Conservation (phyloP, 2,113 vertebrate species). For the Cyprinodon brontotheroides region DNA sequence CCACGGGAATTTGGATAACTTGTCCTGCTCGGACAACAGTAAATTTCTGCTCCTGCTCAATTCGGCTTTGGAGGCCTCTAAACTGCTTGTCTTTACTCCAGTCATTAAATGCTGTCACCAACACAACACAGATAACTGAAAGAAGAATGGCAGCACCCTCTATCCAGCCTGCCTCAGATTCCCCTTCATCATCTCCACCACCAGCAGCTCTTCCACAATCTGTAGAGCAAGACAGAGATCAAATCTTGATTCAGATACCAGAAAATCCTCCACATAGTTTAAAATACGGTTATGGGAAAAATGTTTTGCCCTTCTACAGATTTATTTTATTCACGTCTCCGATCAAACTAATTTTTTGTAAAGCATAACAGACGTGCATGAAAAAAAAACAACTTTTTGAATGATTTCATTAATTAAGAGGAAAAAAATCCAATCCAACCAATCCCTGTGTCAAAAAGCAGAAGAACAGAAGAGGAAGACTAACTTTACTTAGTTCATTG, state of each 20-base stretch:
- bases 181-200: constrained; percentile 88
- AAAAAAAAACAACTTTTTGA: too few relatives aligned
- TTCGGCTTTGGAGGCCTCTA: constrained; percentile 94
- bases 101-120: constrained; percentile 99
- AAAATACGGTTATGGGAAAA: not conserved
- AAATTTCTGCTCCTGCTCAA: constrained; percentile 99
- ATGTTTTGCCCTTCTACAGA: not conserved
- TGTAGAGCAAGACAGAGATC: constrained; percentile 51
- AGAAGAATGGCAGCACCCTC: constrained; percentile 97
- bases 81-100: constrained; percentile 99
- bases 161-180: constrained; percentile 96
- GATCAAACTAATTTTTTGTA: too few relatives aligned
- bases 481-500: too few relatives aligned
- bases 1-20: constrained; percentile 97
- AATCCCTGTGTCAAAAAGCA: too few relatives aligned
- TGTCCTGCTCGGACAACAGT: constrained; percentile 94
- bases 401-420: too few relatives aligned
- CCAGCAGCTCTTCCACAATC: constrained; percentile 89
- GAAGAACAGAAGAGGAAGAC: too few relatives aligned
- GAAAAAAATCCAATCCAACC: too few relatives aligned
- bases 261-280: not conserved
- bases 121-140: constrained; percentile 95
- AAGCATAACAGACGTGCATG: too few relatives aligned
- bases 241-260: not conserved
- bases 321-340: not conserved